phyloP scores from a whole-genome alignment of 2,888 invertebrate species.

The Nemotelus pantherinus region DNA sequence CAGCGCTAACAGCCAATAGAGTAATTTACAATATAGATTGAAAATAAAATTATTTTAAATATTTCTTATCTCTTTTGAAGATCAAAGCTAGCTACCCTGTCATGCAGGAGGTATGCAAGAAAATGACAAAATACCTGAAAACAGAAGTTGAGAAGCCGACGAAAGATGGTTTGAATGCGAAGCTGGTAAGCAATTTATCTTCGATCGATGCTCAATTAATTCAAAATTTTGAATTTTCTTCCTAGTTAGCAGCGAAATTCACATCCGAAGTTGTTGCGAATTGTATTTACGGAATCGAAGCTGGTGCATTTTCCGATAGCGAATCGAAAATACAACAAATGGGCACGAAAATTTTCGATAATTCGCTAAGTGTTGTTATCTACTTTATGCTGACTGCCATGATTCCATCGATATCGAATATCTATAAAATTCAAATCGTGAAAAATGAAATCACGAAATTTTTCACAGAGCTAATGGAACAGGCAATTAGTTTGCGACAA shows the following conservation, averaged over 20 bases:
- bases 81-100: conserved; percentile 66
- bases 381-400: conserved; percentile 53
- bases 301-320: conserved; percentile 60
- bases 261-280: conserved; percentile 65
- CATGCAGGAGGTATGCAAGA: conserved; percentile 63
- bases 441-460: conserved; percentile 69
- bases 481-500: conserved; percentile 56
- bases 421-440: conserved; percentile 54
- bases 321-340: conserved; percentile 57
- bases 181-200: conserved; percentile 58
- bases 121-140: conserved; percentile 57
- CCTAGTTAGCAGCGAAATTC: conserved; percentile 59
- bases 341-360: conserved; percentile 57
- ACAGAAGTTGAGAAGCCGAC: conserved; percentile 55
- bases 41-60: background rate
- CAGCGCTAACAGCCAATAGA: conserved; percentile 66
- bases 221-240: background rate
- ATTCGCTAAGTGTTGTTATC: conserved; percentile 53
- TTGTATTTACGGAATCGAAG: conserved; percentile 65
- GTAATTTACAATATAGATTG: conserved; percentile 54
- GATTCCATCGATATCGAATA: conserved; percentile 55
- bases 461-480: conserved; percentile 56
- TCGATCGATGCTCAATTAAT: background rate
- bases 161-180: conserved; percentile 62
- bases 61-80: conserved; percentile 52